phyloP scores from a whole-genome alignment of 2,113 vertebrate species.

The Sigmodon hispidus region DNA sequence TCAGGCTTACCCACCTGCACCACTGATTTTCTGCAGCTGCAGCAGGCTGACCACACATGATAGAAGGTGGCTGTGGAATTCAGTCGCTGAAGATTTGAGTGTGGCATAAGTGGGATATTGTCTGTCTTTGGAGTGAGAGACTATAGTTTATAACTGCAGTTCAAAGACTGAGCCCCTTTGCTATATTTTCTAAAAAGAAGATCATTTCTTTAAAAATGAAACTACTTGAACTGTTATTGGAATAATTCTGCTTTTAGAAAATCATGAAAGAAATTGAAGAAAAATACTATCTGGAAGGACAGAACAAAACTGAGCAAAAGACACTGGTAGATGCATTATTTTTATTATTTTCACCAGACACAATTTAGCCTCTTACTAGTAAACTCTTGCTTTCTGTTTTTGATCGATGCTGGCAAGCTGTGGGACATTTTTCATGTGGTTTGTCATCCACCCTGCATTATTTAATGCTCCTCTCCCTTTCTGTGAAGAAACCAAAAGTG shows the following conservation, averaged over 20 bases:
- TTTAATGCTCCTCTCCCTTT: neutral
- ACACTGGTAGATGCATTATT: neutral
- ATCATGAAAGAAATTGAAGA: slow-evolving; percentile 36
- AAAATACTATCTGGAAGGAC: slow-evolving; percentile 27
- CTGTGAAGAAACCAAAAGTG: neutral
- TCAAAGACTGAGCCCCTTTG: neutral
- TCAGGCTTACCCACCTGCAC: neutral
- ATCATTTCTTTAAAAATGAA: neutral
- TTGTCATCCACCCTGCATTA: neutral
- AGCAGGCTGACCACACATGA: neutral
- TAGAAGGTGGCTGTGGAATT: neutral
- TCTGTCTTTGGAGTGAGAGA: neutral
- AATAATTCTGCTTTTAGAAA: slow-evolving; percentile 25
- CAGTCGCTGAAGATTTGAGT: neutral
- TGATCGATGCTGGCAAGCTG: neutral
- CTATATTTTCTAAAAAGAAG: slow-evolving; percentile 13
- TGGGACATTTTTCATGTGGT: neutral
- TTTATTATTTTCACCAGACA: slow-evolving; percentile 12
- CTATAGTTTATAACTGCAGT: neutral
- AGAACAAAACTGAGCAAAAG: slow-evolving; percentile 29
- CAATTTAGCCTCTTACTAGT: neutral
- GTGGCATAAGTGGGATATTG: neutral
- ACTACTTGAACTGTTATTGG: neutral
- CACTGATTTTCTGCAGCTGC: neutral
- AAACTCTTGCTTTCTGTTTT: slow-evolving; percentile 15